Evolutionary conservation across 2,888 invertebrate genomes (phyloP).

Genomic region (Spodoptera exigua): DNA sequence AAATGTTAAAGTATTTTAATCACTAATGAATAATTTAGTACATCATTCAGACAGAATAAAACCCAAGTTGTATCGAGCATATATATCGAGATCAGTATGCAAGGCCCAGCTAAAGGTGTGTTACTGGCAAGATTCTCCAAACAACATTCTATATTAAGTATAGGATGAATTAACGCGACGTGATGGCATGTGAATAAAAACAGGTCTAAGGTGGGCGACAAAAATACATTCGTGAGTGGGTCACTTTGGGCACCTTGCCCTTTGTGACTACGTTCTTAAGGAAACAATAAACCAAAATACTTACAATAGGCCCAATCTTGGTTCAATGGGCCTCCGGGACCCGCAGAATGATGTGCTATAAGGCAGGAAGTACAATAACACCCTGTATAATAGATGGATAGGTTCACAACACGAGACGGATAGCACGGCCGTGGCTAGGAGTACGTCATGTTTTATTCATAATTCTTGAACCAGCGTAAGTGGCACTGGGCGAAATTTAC

Average conservation of each 20-base stretch:
- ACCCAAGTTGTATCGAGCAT: slow-evolving; percentile 26
- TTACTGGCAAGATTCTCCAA: slow-evolving; percentile 32
- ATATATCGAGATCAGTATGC: slow-evolving; percentile 35
- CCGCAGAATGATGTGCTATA: slow-evolving; percentile 54
- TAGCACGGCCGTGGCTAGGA: slow-evolving; percentile 61
- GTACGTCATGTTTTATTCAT: slow-evolving; percentile 71
- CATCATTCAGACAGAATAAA: slow-evolving; percentile 22
- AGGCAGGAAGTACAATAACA: slow-evolving; percentile 63
- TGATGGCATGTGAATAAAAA: slow-evolving; percentile 52
- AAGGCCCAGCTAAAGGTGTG: slow-evolving; percentile 22
- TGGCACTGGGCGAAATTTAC: slow-evolving; percentile 60
- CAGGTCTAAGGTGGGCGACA: slow-evolving; percentile 29
- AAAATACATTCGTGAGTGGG: slow-evolving; percentile 46
- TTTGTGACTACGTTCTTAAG: slow-evolving; percentile 47
- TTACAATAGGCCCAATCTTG: slow-evolving; percentile 60
- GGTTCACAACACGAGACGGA: slow-evolving; percentile 64
- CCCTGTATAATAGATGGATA: slow-evolving; percentile 58
- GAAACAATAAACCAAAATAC: slow-evolving; percentile 64
- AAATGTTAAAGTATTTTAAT: slow-evolving; percentile 21
- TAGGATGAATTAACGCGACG: slow-evolving; percentile 44
- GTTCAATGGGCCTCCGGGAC: slow-evolving; percentile 60
- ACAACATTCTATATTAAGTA: slow-evolving; percentile 46
- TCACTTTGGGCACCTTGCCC: slow-evolving; percentile 42
- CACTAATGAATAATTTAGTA: slow-evolving; percentile 41
- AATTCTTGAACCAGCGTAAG: slow-evolving; percentile 54